Evolutionary conservation across 2,797 vertebrate species (phyloP), one percentile per base, ranked within the genome.

Genomic region (Antrozous pallidus): DNA sequence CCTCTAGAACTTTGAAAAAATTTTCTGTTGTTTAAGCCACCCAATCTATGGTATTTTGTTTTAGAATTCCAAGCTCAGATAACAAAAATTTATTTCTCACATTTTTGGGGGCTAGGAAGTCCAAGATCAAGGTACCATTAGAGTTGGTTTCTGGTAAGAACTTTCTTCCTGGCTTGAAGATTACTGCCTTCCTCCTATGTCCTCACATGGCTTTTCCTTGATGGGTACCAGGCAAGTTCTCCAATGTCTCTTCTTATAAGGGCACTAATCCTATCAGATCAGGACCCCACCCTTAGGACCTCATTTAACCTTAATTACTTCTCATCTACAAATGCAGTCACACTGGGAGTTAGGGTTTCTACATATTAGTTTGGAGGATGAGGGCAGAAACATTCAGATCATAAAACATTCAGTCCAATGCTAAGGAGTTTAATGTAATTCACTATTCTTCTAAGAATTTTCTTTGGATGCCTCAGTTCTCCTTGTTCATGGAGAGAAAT

Each of bases 301-400:
- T 81, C 70, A 67, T 54, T 80, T 94, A 95, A 94, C 6, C 65
- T 74, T 95, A 82, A 87, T 77, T 94, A 92, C 65, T 86, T 78
- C 49, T 88, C 49, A 86, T 71, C 49, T 91, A 56, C 45, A 92
- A 88, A 94, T n/a, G 90, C 38, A 88, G 56, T 20, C 84, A 91
- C 18, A 65, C 31, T 33, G 31, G 17, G 70, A 20, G 22, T 74
- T 78, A 94, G n/a, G 20, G 2, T n/a, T 91, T 93, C 26, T 85
- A 91, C 26, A 87, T 38, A 47, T 26, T 40, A 67, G 40, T 88
- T 75, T 67, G 77, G 85, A 38, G 42, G 28, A 58, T 40, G 20
- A 14, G 42, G 63, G 16, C n/a, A 94, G 20, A 70, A 81, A 58
- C 24, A 85, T 36, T 75, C 38, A 91, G 79, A 88, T 51, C 17